Evolutionary conservation across 2,888 invertebrate species (phyloP).

Genomic region (Brassicogethes aeneus): DNA sequence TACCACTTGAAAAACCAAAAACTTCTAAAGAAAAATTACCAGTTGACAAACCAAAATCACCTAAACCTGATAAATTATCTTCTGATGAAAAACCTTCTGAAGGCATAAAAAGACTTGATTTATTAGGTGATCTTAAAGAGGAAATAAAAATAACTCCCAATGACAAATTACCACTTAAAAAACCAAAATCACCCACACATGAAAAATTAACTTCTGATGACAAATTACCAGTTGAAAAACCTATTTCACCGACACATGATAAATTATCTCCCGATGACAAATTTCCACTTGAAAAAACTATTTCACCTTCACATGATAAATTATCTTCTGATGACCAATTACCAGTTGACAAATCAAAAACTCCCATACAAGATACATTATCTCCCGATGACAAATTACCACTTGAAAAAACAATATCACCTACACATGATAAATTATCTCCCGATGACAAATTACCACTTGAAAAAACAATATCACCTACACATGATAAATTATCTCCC

Average conservation of each 20-base stretch:
- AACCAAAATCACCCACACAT: background rate
- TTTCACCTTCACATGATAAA: background rate
- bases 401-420: background rate
- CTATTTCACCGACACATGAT: background rate
- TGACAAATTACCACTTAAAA: background rate
- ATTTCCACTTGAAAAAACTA: background rate
- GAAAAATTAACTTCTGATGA: background rate
- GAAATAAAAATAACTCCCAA: background rate
- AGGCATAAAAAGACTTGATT: no score
- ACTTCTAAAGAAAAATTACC: no score
- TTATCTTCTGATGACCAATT: background rate
- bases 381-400: background rate
- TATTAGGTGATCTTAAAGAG: no score
- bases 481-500: background rate
- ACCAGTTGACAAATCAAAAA: background rate
- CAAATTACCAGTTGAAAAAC: conserved; percentile 2
- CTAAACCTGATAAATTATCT: no score
- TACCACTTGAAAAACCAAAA: no score
- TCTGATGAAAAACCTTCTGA: no score
- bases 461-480: background rate
- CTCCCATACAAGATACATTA: background rate
- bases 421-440: background rate
- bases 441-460: background rate
- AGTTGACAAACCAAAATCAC: no score
- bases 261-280: conserved; percentile 1